Conservation (phyloP, 2,888 invertebrate species). For the Antitype chi region DNA sequence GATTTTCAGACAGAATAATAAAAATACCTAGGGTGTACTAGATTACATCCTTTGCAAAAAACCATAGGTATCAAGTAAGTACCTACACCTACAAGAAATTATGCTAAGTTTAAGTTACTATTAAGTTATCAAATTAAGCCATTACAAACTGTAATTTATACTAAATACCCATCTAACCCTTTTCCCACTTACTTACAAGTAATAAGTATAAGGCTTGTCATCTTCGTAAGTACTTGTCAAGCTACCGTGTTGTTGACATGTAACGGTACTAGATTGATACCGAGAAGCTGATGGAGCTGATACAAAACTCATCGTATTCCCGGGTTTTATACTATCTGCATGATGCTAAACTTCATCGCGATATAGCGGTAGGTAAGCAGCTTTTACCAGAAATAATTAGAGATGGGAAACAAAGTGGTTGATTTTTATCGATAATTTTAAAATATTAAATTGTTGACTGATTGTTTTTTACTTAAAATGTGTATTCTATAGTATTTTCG, state of each 20-base stretch:
- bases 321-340: slow-evolving; percentile 32
- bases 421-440: slow-evolving; percentile 13
- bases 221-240: slow-evolving; percentile 24
- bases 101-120: too few species aligned
- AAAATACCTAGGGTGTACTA: too few species aligned
- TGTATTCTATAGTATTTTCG: not conserved
- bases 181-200: not conserved
- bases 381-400: slow-evolving; percentile 8
- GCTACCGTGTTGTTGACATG: slow-evolving; percentile 37
- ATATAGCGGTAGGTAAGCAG: slow-evolving; percentile 7
- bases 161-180: not conserved
- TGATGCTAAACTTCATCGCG: slow-evolving; percentile 47
- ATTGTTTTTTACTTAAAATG: too few species aligned
- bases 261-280: slow-evolving; percentile 58
- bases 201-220: slow-evolving; percentile 10
- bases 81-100: too few species aligned
- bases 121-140: not conserved
- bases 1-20: too few species aligned
- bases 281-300: slow-evolving; percentile 45
- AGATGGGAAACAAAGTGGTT: not conserved
- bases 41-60: too few species aligned
- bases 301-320: slow-evolving; percentile 42
- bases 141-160: not conserved
- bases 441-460: not conserved
- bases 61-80: too few species aligned